phyloP scores from a whole-genome alignment of 2,888 invertebrate genomes.

The Dioctria linearis region DNA sequence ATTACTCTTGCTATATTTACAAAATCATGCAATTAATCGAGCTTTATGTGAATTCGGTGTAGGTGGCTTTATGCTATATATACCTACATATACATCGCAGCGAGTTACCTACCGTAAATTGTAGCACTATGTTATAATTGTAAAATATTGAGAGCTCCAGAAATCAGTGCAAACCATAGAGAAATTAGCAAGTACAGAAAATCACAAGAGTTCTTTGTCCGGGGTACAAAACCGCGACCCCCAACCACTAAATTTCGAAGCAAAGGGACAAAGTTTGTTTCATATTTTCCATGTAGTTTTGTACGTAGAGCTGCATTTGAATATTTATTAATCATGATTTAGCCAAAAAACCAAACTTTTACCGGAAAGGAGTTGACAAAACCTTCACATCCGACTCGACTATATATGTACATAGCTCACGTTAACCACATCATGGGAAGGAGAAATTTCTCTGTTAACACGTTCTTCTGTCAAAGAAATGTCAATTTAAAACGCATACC shows the following conservation, averaged over 20 bases:
- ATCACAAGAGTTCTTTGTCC: not conserved
- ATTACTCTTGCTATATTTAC: not conserved
- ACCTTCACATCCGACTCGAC: too few relatives aligned
- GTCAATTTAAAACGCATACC: conserved; percentile 1
- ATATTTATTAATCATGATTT: too few relatives aligned
- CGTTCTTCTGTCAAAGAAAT: too few relatives aligned
- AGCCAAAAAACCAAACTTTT: too few relatives aligned
- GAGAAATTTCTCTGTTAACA: too few relatives aligned
- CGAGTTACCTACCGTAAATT: conserved; percentile 2
- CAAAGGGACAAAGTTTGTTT: too few relatives aligned
- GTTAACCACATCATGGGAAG: too few relatives aligned
- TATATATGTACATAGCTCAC: too few relatives aligned
- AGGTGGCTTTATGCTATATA: not conserved
- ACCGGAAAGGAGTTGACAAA: too few relatives aligned
- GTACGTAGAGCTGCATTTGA: too few relatives aligned
- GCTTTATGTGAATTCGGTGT: not conserved
- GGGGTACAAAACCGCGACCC: not conserved
- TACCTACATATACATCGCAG: not conserved
- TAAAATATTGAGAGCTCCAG: not conserved
- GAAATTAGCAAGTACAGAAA: too few relatives aligned
- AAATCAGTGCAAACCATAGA: not conserved
- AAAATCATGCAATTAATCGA: not conserved
- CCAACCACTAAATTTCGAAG: not conserved
- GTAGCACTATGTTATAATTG: not conserved
- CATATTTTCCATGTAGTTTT: not conserved